These are phyloP conservation scores for Chrysomallon squamiferum DNA, from an alignment of 1,140 invertebrate genomes.

Conservation along the genomic window DNA sequence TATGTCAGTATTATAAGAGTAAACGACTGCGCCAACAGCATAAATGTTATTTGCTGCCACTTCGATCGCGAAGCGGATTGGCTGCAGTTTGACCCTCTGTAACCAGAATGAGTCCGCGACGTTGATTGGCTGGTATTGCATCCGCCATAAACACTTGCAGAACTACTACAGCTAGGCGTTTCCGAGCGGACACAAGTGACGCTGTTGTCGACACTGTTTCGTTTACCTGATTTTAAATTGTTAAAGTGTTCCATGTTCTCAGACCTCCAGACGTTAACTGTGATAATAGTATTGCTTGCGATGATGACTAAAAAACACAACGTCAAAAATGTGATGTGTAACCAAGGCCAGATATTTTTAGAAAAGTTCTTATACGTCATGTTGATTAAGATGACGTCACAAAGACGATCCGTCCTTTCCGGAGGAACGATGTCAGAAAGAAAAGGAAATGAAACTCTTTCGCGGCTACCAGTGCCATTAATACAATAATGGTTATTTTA, in stretches of 20 bases:
- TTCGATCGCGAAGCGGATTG: conserved; percentile 1
- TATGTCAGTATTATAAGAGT: conserved; percentile 39
- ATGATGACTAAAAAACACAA: conserved; percentile 38
- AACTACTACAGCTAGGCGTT: not conserved
- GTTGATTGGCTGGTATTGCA: conserved; percentile 3
- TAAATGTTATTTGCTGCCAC: conserved; percentile 25
- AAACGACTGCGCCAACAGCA: conserved; percentile 46
- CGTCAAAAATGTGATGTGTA: conserved; percentile 32
- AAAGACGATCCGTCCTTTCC: conserved; percentile 36
- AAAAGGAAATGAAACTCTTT: conserved; percentile 50
- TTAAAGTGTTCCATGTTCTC: conserved; percentile 14
- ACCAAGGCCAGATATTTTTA: conserved; percentile 36
- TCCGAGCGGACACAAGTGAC: not conserved
- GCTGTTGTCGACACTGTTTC: not conserved
- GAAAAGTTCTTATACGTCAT: conserved; percentile 34
- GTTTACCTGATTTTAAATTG: conserved; percentile 8
- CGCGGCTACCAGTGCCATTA: conserved; percentile 23
- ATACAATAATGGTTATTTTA: conserved; percentile 22
- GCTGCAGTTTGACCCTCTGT: not conserved
- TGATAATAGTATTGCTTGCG: conserved; percentile 36
- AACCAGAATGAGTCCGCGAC: not conserved
- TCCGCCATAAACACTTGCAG: no score
- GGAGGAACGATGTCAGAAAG: conserved; percentile 38
- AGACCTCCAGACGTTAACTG: conserved; percentile 29
- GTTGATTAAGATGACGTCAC: conserved; percentile 28